Evolutionary conservation across 1,140 invertebrate genomes (phyloP), one percentile per base, ranked within the genome.

Genomic region (Cyclina sinensis): DNA sequence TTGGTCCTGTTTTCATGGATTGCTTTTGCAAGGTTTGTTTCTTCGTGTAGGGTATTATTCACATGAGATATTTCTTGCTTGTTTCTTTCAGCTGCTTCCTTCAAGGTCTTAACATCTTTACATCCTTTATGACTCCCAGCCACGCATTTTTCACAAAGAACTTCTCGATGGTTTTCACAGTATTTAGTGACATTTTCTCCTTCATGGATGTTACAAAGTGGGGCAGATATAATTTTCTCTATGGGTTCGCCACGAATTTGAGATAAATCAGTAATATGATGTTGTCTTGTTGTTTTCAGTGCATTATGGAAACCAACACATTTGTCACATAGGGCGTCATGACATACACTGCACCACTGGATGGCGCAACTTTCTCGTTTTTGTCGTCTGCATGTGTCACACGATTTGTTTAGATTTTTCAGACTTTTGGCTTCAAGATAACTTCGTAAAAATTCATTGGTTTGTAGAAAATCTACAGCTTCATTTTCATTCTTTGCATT

Each of bases 221-320:
- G 86, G 2, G 39, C 16, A 27, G 79, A 57, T 30, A 88, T 88
- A 27, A 88, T 88, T 37, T 59, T 57, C 35, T 76, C 80, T 5
- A 88, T 88, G 14, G 79, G 35, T 48, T 88, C 59, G 16, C 57
- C 43, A 7, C 79, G 27, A 0, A 88, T 11, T 24, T 83, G 76
- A 4, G 79, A 39, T 24, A 88, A 46, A 30, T 70, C 18, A 30
- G 46, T 32, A 32, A 82, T 30, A 5, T 16, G 3, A 35, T 88
- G 86, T 16, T 35, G 57, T 54, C 74, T 88, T 11, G 86, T 88
- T 39, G 86, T 82, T 62, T 82, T 88, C 65, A 88, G 51, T 12
- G 86, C 86, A 70, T 88, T 88, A 43, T 88, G 86, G 54, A 88
- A 88, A 21, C 65, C 68, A 2, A 88, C 86, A 70, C 86, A 88